These are phyloP conservation scores for Slavum lentiscoides DNA, from an alignment of 2,888 invertebrate genomes.

Conservation along the genomic window DNA sequence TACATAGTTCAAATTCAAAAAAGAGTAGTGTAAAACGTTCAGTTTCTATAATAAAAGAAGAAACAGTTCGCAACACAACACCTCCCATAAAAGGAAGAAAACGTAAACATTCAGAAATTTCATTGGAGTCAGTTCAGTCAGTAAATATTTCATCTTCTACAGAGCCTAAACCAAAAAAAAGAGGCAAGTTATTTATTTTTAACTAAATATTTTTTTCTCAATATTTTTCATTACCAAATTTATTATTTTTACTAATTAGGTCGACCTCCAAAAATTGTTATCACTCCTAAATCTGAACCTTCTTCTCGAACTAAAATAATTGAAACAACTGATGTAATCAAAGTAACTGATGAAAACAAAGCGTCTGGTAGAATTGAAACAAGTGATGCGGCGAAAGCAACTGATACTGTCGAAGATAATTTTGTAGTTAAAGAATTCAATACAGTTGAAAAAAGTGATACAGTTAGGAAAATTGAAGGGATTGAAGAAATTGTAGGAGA, in stretches of 20 bases:
- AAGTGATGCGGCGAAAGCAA: background rate
- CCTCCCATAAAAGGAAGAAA: slow-evolving; percentile 37
- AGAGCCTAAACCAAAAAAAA: slow-evolving; percentile 26
- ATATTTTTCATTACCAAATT: background rate
- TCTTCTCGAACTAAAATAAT: background rate
- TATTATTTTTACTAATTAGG: slow-evolving; percentile 5
- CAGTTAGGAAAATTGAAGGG: too few relatives aligned
- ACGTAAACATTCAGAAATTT: slow-evolving; percentile 35
- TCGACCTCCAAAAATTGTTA: slow-evolving; percentile 20
- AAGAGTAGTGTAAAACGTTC: slow-evolving; percentile 42
- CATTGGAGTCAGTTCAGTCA: background rate
- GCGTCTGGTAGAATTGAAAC: background rate
- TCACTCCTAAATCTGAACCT: slow-evolving; percentile 8
- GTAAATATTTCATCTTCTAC: slow-evolving; percentile 24
- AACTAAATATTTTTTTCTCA: background rate
- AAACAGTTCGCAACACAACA: slow-evolving; percentile 28
- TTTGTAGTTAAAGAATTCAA: too few relatives aligned
- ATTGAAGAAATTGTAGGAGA: background rate
- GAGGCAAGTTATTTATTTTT: slow-evolving; percentile 34
- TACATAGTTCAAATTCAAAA: slow-evolving; percentile 31
- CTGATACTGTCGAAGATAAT: too few relatives aligned
- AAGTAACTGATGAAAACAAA: too few relatives aligned
- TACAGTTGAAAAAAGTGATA: too few relatives aligned
- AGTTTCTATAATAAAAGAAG: slow-evolving; percentile 35
- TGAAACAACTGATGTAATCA: background rate